These are phyloP conservation scores for Hirudinaria manillensis DNA, from an alignment of 2,888 invertebrate species.

Conservation along the genomic window DNA sequence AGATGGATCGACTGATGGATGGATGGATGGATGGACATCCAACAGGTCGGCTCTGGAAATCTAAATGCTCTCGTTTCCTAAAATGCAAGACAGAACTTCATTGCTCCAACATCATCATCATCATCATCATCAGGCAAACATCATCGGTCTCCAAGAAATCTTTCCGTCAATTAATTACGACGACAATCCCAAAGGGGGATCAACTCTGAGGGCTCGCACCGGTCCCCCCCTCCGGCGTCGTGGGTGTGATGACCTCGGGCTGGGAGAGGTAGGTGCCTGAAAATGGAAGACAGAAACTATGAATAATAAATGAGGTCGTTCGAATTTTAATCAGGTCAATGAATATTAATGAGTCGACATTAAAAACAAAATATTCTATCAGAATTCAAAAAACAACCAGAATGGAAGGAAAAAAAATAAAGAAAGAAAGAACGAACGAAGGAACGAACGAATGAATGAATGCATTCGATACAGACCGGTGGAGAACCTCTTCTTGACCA, in stretches of 20 bases:
- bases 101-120: too few species aligned
- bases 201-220: conserved; percentile 14
- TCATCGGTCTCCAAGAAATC: too few species aligned
- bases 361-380: too few species aligned
- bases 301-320: not conserved
- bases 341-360: too few species aligned
- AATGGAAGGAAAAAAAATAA: not conserved
- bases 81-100: too few species aligned
- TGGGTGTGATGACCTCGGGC: not conserved
- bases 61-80: too few species aligned
- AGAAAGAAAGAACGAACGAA: not conserved
- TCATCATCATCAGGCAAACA: too few species aligned
- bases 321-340: not conserved
- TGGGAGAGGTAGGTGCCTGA: not conserved
- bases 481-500: conserved; percentile 87
- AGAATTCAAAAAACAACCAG: not conserved
- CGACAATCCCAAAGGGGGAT: too few species aligned
- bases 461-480: conserved; percentile 64
- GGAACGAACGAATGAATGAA: not conserved
- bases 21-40: too few species aligned
- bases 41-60: too few species aligned
- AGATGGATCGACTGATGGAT: too few species aligned
- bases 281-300: not conserved
- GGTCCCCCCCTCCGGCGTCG: conserved; percentile 23
- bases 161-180: too few species aligned